Evolutionary conservation across 2,888 invertebrate species (phyloP).

Genomic region (Hirtodrosophila trivittata): DNA sequence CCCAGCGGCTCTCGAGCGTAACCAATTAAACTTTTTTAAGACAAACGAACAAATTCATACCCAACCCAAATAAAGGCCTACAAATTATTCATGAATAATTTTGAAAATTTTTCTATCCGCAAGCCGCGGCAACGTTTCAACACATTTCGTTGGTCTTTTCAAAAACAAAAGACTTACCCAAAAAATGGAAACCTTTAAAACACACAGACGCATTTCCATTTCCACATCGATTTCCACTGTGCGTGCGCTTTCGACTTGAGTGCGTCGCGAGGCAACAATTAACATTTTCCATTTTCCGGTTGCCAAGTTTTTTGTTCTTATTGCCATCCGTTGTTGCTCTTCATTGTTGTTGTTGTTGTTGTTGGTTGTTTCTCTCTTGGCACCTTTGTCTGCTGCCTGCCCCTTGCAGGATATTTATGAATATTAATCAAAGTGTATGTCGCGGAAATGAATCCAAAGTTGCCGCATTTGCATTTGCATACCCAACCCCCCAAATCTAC

Average conservation of each 20-base stretch:
- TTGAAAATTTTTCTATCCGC: slow-evolving; percentile 41
- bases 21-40: slow-evolving; percentile 69
- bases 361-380: slow-evolving; percentile 14
- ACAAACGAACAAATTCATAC: slow-evolving; percentile 25
- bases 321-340: slow-evolving; percentile 11
- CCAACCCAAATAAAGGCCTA: slow-evolving; percentile 45
- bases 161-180: slow-evolving; percentile 55
- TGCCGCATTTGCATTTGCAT: slow-evolving; percentile 44
- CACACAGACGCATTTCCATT: slow-evolving; percentile 29
- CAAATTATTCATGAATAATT: slow-evolving; percentile 72
- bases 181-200: slow-evolving; percentile 53
- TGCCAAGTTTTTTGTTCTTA: slow-evolving; percentile 51
- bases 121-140: slow-evolving; percentile 38
- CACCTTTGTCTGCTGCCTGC: slow-evolving; percentile 35
- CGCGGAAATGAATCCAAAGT: slow-evolving; percentile 56
- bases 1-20: slow-evolving; percentile 61
- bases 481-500: slow-evolving; percentile 6
- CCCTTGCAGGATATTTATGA: slow-evolving; percentile 67
- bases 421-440: slow-evolving; percentile 72
- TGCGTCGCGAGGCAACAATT: slow-evolving; percentile 72
- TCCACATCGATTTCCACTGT: slow-evolving; percentile 59
- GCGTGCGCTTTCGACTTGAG: slow-evolving; percentile 72
- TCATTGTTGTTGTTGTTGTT: slow-evolving; percentile 16
- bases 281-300: slow-evolving; percentile 80
- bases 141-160: slow-evolving; percentile 38